Percentiles rank a stretch among this genome's conserved stretches.
Evolutionary conservation across 2,888 invertebrate species (phyloP).

Genomic region (Dione vanillae): DNA sequence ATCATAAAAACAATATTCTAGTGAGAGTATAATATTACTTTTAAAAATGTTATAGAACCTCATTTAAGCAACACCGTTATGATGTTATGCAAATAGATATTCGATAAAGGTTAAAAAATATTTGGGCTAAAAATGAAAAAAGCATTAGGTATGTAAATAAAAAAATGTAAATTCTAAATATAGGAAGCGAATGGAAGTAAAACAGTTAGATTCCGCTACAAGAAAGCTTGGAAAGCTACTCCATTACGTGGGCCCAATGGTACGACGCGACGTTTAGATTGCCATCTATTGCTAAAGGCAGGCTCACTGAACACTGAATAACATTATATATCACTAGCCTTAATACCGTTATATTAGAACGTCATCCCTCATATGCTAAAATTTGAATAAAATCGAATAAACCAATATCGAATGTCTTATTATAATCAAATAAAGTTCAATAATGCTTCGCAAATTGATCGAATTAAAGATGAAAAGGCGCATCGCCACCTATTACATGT

Average conservation of each 20-base stretch:
- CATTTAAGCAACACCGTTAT: constrained; percentile 10
- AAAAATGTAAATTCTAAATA: constrained; percentile 31
- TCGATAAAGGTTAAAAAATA: constrained; percentile 6
- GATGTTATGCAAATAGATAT: constrained; percentile 6
- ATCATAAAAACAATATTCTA: no score
- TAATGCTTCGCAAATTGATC: constrained; percentile 63
- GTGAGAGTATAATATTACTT: neutral
- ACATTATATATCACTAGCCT: constrained; percentile 40
- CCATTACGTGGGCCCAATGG: constrained; percentile 67
- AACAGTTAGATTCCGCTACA: constrained; percentile 57
- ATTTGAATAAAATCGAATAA: constrained; percentile 47
- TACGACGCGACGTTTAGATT: constrained; percentile 68
- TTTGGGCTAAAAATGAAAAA: neutral
- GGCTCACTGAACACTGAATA: constrained; percentile 53
- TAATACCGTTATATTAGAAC: constrained; percentile 60
- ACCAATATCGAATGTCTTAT: constrained; percentile 54
- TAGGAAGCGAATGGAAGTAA: constrained; percentile 38
- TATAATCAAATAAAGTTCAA: constrained; percentile 56
- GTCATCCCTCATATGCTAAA: constrained; percentile 61
- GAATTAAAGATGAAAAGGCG: constrained; percentile 65
- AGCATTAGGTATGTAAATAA: constrained; percentile 9
- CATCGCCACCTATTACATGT: constrained; percentile 63
- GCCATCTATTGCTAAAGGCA: constrained; percentile 59
- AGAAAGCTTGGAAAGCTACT: constrained; percentile 59
- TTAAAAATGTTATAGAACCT: constrained; percentile 1